A percentile compares a stretch with the other conserved stretches of the same genome.
phyloP scores from a whole-genome alignment of 2,797 vertebrate genomes.

The Megalops cyprinoides region DNA sequence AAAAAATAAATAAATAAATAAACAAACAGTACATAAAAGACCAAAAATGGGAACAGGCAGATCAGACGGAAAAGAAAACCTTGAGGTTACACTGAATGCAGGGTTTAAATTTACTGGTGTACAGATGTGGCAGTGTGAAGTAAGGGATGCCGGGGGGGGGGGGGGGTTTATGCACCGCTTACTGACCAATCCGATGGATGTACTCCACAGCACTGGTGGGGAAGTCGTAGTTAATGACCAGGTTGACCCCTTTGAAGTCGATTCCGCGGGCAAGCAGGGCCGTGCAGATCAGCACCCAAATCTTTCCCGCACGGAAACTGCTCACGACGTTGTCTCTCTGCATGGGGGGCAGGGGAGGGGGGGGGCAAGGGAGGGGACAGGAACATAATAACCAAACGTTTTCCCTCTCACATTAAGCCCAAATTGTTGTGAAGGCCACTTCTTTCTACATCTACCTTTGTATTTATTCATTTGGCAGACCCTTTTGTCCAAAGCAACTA shows the following conservation, averaged over 20 bases:
- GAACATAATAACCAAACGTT: background rate
- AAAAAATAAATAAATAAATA: too few species aligned
- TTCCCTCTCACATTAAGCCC: background rate
- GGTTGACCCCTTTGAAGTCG: constrained; percentile 95
- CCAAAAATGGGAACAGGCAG: too few species aligned
- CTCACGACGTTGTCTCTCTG: constrained; percentile 90
- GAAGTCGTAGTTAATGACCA: constrained; percentile 95
- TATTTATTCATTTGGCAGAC: too few species aligned
- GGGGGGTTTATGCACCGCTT: background rate
- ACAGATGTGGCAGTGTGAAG: too few species aligned
- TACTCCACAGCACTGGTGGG: constrained; percentile 95
- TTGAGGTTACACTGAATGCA: too few species aligned
- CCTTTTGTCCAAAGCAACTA: too few species aligned
- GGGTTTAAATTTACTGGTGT: too few species aligned
- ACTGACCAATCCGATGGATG: constrained; percentile 93
- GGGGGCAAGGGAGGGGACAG: too few species aligned
- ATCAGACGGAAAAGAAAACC: too few species aligned
- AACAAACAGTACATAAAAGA: too few species aligned
- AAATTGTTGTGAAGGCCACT: background rate
- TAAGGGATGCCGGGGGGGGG: too few species aligned
- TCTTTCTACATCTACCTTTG: background rate
- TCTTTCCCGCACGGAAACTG: constrained; percentile 92
- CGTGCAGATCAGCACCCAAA: constrained; percentile 97
- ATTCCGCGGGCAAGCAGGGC: constrained; percentile 92
- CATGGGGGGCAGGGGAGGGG: constrained; percentile 4